phyloP scores from a whole-genome alignment of 2,888 invertebrate species.

The Synanthedon myopaeformis region DNA sequence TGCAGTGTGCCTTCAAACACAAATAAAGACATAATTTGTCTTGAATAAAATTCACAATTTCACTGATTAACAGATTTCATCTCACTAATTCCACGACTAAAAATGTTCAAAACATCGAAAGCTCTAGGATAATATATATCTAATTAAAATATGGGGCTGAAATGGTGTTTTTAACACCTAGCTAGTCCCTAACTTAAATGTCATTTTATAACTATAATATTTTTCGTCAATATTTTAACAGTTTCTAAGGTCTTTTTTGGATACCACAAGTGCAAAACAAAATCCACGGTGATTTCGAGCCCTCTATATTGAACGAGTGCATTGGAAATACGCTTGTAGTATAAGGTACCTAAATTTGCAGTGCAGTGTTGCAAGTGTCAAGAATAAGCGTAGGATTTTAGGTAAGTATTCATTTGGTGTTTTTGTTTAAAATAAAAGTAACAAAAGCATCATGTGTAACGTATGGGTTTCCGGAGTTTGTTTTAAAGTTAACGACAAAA shows the following conservation, averaged over 20 bases:
- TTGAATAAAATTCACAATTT: not conserved
- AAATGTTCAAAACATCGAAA: slow-evolving; percentile 22
- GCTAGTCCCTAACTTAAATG: slow-evolving; percentile 7
- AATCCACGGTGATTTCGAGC: not conserved
- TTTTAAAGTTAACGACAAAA: too few relatives aligned
- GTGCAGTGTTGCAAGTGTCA: slow-evolving; percentile 12
- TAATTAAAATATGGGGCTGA: slow-evolving; percentile 7
- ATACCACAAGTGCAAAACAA: not conserved
- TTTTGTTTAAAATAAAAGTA: slow-evolving; percentile 1
- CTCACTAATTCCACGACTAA: slow-evolving; percentile 12
- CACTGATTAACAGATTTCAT: not conserved
- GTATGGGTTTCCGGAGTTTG: too few relatives aligned
- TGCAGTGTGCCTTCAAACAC: too few relatives aligned
- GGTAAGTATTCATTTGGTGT: not conserved
- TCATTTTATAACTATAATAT: not conserved
- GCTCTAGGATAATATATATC: slow-evolving; percentile 16
- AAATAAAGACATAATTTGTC: slow-evolving; percentile 18
- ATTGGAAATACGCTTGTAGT: not conserved
- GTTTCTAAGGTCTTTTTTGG: not conserved
- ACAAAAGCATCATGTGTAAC: not conserved
- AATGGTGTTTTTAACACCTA: slow-evolving; percentile 11
- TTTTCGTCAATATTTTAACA: not conserved
- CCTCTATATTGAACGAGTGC: not conserved
- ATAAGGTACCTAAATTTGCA: slow-evolving; percentile 1
- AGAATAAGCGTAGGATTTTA: not conserved